Evolutionary conservation across 1,140 invertebrate species (phyloP), one percentile per base, ranked within the genome.

Genomic region (Listronotus oregonensis): DNA sequence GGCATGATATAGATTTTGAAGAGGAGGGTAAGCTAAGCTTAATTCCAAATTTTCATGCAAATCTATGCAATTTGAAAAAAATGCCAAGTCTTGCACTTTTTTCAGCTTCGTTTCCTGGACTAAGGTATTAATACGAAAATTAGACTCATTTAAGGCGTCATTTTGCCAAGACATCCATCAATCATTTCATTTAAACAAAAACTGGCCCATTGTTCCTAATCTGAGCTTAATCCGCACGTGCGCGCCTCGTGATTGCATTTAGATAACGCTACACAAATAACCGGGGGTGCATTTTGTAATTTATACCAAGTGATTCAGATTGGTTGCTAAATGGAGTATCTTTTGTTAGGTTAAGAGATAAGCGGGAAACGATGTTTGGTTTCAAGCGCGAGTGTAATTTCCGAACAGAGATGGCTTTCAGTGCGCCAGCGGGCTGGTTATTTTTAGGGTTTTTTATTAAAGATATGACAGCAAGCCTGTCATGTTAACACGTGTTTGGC

Each of bases 361-460:
- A 56, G 55, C 52, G 62, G 43, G 31, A 42, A 56, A 56, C 52
- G 51, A 50, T 63, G 52, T 63, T 37, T 37, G 42, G 39, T 52
- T 31, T 34, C 51, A 44, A 42, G 15, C 15, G 15, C 44, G 44
- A 27, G 44, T 27, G 62, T 58, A 56, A 64, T 64, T 64, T 64
- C 62, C 62, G 62, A 64, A 64, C 62, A 57, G 52, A 63, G 62
- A 64, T 57, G 62, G 62, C 54, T 56, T 64, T 31, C 43, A 43
- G 39, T 46, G 12, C 27, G 17, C 27, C 39, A 44, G 56, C 40
- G 34, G 8, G 34, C 56, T 54, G 56, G 58, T 47, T 63, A 55
- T 64, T 69, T 69, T 69, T 66, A 63, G 59, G 64, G 42, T 64
- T 66, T 69, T 69, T 69, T 54, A 63, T 66, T 62, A 47, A 52